phyloP scores from a whole-genome alignment of 2,113 vertebrate species.

The Spizaetus ornatus region DNA sequence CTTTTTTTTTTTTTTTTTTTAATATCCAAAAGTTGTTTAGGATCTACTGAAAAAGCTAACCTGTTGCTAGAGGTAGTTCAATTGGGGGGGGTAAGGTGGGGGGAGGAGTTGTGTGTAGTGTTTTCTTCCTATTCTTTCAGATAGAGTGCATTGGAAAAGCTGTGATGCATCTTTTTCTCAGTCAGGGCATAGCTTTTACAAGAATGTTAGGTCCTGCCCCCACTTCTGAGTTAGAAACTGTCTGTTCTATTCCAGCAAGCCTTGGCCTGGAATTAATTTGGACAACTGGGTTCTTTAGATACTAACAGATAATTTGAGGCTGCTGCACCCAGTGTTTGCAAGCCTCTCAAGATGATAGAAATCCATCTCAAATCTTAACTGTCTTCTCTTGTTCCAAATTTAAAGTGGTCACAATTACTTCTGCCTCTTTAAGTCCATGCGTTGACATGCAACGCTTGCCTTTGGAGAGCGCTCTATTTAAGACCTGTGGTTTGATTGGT shows the following conservation, averaged over 20 bases:
- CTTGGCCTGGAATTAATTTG: neutral
- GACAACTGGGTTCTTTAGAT: neutral
- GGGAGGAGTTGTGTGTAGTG: neutral
- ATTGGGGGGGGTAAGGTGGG: accelerated
- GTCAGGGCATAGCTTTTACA: neutral
- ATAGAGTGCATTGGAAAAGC: neutral
- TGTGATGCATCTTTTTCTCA: neutral
- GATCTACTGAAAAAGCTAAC: neutral
- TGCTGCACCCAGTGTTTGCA: neutral
- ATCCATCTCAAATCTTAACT: neutral
- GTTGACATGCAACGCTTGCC: neutral
- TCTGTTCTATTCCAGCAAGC: neutral
- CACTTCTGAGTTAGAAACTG: neutral
- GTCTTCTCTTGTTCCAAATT: neutral
- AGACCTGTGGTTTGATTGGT: neutral
- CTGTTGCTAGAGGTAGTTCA: neutral
- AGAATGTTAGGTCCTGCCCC: neutral
- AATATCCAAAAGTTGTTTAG: too few relatives aligned
- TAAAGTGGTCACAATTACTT: neutral
- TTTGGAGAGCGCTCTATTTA: neutral
- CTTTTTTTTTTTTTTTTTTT: too few relatives aligned
- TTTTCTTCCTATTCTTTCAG: neutral
- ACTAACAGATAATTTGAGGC: neutral
- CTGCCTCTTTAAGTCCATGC: neutral
- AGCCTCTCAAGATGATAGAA: neutral